A percentile compares a stretch with the other conserved stretches of the same genome.
These are phyloP conservation scores for Nephila pilipes DNA, from an alignment of 1,140 invertebrate species.

Conservation along the genomic window DNA sequence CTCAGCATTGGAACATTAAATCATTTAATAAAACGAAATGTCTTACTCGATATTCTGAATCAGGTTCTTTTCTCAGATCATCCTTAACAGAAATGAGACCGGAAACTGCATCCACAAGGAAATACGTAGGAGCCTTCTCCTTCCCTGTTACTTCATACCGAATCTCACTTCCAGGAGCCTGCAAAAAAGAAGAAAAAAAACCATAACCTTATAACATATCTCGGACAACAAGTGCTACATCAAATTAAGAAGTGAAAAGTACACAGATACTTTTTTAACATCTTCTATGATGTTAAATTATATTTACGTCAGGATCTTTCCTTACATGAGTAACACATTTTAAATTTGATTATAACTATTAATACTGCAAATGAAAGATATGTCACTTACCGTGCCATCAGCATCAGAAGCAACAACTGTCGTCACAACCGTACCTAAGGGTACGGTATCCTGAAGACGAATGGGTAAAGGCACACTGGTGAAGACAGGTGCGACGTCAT, in stretches of 20 bases:
- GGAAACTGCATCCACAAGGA: conserved; percentile 91
- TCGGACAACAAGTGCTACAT: too few relatives aligned
- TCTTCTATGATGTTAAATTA: too few relatives aligned
- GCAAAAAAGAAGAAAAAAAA: not conserved
- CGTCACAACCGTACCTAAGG: conserved; percentile 89
- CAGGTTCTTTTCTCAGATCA: conserved; percentile 90
- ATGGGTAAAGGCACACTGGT: conserved; percentile 89
- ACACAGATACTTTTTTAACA: too few relatives aligned
- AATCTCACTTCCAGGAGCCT: conserved; percentile 81
- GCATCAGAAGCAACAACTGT: conserved; percentile 89
- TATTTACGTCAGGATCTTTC: too few relatives aligned
- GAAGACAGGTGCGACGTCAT: conserved; percentile 87
- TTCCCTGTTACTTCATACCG: conserved; percentile 91
- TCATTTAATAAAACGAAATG: too few relatives aligned
- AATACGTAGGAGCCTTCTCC: conserved; percentile 90
- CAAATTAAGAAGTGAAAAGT: too few relatives aligned
- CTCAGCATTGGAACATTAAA: too few relatives aligned
- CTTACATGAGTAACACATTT: too few relatives aligned
- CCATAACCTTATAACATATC: too few relatives aligned
- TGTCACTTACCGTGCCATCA: conserved; percentile 86
- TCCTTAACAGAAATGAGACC: conserved; percentile 89
- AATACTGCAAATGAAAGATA: not conserved
- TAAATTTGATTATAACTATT: too few relatives aligned
- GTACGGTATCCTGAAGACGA: conserved; percentile 90
- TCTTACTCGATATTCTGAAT: conserved; percentile 90